phyloP scores from a whole-genome alignment of 1,140 invertebrate species.

The Drosophila tristis region DNA sequence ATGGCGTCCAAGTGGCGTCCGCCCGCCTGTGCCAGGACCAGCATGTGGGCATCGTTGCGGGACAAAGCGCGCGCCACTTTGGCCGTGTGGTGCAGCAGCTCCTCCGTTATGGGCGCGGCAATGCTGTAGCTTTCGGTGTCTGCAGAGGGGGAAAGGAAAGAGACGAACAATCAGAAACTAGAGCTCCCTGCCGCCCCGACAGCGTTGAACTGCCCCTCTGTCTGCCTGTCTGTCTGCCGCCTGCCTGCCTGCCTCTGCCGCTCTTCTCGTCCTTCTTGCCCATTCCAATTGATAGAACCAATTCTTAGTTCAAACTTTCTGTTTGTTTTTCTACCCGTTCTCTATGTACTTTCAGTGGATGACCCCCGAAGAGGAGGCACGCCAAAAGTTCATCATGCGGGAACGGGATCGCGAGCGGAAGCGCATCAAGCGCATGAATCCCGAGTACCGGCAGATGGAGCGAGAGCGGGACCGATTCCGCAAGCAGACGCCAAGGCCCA shows the following conservation, averaged over 20 bases:
- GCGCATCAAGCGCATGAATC: constrained; percentile 76
- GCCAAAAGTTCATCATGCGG: constrained; percentile 79
- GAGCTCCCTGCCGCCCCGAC: not conserved
- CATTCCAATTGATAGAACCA: constrained; percentile 2
- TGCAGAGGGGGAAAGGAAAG: constrained; percentile 6
- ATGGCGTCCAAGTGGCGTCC: constrained; percentile 91
- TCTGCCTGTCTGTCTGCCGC: too few species aligned
- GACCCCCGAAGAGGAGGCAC: constrained; percentile 79
- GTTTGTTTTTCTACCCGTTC: constrained; percentile 48
- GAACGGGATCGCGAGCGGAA: constrained; percentile 75
- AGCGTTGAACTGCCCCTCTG: constrained; percentile 19
- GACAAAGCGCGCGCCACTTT: constrained; percentile 88
- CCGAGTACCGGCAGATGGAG: constrained; percentile 78
- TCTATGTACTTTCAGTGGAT: constrained; percentile 78
- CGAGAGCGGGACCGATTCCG: constrained; percentile 74
- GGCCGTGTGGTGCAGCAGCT: constrained; percentile 88
- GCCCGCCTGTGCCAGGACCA: constrained; percentile 91
- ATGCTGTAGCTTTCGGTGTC: constrained; percentile 81
- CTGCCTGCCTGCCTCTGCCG: too few species aligned
- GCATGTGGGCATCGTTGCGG: constrained; percentile 87
- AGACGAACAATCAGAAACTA: too few species aligned
- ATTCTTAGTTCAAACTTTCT: constrained; percentile 11
- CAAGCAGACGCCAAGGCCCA: constrained; percentile 75
- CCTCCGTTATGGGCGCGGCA: constrained; percentile 87
- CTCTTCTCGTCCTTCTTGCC: not conserved